phyloP scores from a whole-genome alignment of 2,113 vertebrate genomes.

The Manacus vitellinus region DNA sequence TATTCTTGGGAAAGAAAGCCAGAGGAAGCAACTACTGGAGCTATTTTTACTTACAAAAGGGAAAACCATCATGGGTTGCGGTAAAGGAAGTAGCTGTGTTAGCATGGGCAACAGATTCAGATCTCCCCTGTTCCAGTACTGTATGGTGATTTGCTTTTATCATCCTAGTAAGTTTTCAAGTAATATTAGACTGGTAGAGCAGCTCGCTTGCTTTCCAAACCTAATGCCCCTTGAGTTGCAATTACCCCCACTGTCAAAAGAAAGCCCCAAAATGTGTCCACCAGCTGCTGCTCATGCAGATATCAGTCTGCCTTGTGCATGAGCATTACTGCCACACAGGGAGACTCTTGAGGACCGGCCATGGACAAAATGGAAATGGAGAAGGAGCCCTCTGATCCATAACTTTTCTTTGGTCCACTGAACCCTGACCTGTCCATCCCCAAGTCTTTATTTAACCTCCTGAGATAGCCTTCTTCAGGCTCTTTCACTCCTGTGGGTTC shows the following conservation, averaged over 20 bases:
- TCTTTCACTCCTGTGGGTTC: background rate
- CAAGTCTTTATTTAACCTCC: background rate
- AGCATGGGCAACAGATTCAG: background rate
- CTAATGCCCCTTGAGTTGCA: background rate
- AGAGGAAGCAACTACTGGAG: background rate
- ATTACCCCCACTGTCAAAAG: background rate
- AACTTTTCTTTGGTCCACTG: background rate
- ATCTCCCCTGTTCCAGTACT: background rate
- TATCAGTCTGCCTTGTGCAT: background rate
- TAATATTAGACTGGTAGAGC: background rate
- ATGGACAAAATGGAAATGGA: background rate
- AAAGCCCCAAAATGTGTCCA: background rate
- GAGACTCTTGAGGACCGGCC: background rate
- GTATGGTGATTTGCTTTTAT: background rate
- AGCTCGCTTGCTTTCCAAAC: background rate
- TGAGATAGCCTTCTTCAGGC: background rate
- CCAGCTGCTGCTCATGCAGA: background rate
- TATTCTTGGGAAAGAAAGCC: background rate
- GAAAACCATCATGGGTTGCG: background rate
- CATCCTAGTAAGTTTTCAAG: background rate
- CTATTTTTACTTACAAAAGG: background rate
- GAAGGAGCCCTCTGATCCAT: background rate
- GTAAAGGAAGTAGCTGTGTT: background rate
- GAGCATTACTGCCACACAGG: background rate
- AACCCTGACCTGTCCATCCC: background rate